These are phyloP conservation scores for Harpalus rufipes DNA, from an alignment of 2,888 invertebrate species.

Conservation along the genomic window DNA sequence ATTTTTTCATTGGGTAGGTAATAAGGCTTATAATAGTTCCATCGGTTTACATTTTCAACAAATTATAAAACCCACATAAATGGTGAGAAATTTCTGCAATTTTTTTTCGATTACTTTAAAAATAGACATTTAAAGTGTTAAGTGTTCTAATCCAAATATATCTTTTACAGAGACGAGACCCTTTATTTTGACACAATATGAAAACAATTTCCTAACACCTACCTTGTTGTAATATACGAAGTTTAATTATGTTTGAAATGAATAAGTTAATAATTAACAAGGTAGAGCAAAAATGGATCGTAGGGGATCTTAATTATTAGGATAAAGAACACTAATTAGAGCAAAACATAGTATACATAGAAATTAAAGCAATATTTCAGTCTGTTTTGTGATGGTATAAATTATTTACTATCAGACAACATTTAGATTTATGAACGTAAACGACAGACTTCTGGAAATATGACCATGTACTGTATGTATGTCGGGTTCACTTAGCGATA, in stretches of 20 bases:
- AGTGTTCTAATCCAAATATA: no score
- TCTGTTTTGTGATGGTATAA: neutral
- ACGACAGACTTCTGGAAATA: neutral
- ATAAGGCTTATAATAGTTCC: no score
- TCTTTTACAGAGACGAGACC: no score
- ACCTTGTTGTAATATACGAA: neutral
- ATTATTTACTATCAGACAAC: slow-evolving; percentile 30
- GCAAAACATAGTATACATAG: neutral
- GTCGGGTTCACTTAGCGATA: slow-evolving; percentile 23
- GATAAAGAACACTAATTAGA: slow-evolving; percentile 22
- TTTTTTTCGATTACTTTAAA: no score
- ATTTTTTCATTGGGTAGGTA: no score
- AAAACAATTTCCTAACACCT: neutral
- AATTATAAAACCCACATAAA: no score
- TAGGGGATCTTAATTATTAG: neutral
- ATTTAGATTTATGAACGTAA: slow-evolving; percentile 29
- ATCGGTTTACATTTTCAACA: no score
- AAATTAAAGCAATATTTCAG: slow-evolving; percentile 17
- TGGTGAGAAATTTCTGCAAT: no score
- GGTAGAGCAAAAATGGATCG: neutral
- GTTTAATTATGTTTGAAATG: slow-evolving; percentile 6
- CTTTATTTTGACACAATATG: no score
- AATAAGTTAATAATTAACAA: neutral
- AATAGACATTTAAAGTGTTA: no score
- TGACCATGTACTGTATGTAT: slow-evolving; percentile 5